Evolutionary conservation across 2,113 vertebrate genomes (phyloP), one percentile per base, ranked within the genome.

Genomic region (Sylvietta virens): DNA sequence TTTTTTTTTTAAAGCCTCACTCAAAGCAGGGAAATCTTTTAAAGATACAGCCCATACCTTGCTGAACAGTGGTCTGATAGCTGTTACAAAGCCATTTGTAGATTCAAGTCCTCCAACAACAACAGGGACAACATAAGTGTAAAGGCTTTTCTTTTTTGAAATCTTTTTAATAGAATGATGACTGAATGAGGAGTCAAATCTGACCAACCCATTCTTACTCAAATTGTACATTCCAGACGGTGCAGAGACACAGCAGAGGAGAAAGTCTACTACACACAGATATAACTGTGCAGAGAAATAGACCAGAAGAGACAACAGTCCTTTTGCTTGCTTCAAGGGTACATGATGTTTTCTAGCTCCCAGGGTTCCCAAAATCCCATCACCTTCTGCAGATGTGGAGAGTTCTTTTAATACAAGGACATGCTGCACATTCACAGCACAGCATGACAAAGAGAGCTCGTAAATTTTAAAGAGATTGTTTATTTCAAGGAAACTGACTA

Each of bases 21-120:
- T 84, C 48, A 86, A 83, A 94, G 64, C 28, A 67, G 56, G 30
- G 20, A 93, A 85, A 81, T 72, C n/a, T 84, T 81, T 96, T 92
- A 95, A 90, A 97, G 82, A 81, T 39, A 85, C 81, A 91, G 73
- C 61, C 64, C 35, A 90, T 39, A 71, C 51, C 60, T 86, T 56
- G 39, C 53, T 45, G 40, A 81, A 60, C 9, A 9, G 50, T 23
- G 56, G 15, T 23, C 47, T 91, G 58, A 76, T 31, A 50, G 39
- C 28, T 64, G 20, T 44, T 79, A 70, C 47, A 82, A 80, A 88
- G 66, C 13, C 23, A 35, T 62, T 80, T 58, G 61, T 72, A 79
- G 23, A 71, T 53, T 65, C 37, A 69, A 50, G 23, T 10, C 8
- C 61, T 82, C 39, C 16, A 79, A 80, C 5, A 82, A 79, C 23